Evolutionary conservation across 2,113 vertebrate species (phyloP), one percentile per base, ranked within the genome.

Genomic region (Pedetes capensis): DNA sequence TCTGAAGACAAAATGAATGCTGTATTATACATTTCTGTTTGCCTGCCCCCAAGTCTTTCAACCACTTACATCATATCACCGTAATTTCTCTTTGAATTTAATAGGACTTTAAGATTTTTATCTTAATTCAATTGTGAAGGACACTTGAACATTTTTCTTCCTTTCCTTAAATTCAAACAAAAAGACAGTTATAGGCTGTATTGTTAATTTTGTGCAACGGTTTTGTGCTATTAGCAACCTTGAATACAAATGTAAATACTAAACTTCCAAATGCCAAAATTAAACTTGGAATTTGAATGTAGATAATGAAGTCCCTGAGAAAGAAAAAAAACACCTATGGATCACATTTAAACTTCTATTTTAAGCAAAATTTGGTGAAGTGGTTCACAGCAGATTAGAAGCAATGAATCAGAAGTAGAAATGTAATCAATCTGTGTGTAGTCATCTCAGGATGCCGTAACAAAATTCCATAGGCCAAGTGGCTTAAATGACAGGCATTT

Each of bases 281-380:
- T 47, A 74, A 78, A 69, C 78, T 85, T 88, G 55, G 49, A 87
- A 39, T 68, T 90, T 96, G n/a, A 71, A 53, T 87, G 49, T 75
- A 72, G 42, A 27, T 76, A 20, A 66, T 49, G n/a, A 71, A 74
- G 74, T 55, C 16, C 51, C 13, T 39, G 11, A 91, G 39, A 69
- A 87, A 89, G 68, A 57, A 66, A 91, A 94, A 79, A 27, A 82
- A 29, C 34, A 72, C 68, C 39, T 16, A 0, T 11, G 9, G 34
- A 53, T 59, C 55, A 37, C 32, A 51, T 44, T 66, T 34, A 87
- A 25, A 61, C 47, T 44, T 94, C 63, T 91, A 55, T 61, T 78
- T 59, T 72, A 82, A 82, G 72, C 55, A 76, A 71, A 87, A 55
- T 78, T 75, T 32, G 55, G 20, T 79, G 0, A 42, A 88, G 4